A percentile compares a stretch with the other conserved stretches of the same genome.
phyloP scores from a whole-genome alignment of 2,113 vertebrate genomes.

The Burhinus oedicnemus region DNA sequence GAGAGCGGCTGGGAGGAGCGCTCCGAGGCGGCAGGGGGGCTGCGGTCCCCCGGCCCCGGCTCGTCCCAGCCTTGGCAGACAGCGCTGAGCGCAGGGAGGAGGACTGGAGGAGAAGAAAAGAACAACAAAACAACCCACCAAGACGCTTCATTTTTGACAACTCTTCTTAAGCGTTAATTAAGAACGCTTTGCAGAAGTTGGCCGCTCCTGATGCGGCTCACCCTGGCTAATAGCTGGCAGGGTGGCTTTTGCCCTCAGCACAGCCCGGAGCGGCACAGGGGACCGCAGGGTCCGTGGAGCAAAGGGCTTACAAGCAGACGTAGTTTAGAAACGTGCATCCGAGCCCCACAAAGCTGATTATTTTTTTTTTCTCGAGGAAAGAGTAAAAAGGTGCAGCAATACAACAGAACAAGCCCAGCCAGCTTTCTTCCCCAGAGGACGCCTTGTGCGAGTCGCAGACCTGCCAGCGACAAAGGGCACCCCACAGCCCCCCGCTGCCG shows the following conservation, averaged over 20 bases:
- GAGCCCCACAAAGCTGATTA: neutral
- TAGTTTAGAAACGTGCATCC: accelerated
- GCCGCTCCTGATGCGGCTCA: neutral
- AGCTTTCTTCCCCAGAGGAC: neutral
- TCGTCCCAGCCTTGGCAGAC: neutral
- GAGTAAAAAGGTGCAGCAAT: neutral
- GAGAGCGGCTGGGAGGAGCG: neutral
- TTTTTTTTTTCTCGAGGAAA: neutral
- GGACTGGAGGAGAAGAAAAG: neutral
- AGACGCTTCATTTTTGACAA: accelerated
- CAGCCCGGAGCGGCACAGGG: neutral
- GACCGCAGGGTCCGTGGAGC: neutral
- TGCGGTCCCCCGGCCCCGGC: no score
- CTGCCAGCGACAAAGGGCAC: neutral
- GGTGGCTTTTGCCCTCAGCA: neutral
- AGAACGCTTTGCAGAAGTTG: neutral
- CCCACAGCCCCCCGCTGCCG: no score
- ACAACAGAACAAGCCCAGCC: accelerated
- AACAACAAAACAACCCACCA: neutral
- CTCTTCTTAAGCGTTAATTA: accelerated
- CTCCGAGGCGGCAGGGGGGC: neutral
- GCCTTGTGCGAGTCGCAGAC: neutral
- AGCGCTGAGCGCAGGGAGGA: neutral
- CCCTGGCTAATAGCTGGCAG: neutral
- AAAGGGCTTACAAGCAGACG: accelerated